Evolutionary conservation across 1,140 invertebrate genomes (phyloP), one percentile per base, ranked within the genome.

Genomic region (Anagrus nilaparvatae): DNA sequence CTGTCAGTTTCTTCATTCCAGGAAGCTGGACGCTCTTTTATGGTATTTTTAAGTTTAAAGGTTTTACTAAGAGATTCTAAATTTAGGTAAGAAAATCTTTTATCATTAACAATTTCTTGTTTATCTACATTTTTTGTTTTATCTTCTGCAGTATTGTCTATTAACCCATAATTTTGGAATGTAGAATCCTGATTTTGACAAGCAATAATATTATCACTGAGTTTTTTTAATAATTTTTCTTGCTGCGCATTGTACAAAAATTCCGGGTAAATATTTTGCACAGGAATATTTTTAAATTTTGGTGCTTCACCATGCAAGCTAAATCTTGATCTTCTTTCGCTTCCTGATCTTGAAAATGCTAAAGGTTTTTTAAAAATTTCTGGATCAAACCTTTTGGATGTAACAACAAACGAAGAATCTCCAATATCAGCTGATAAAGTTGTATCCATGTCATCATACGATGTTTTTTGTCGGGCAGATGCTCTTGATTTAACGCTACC

Each of bases 131-230:
- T 46, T 34, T 51, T 50, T 5, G 25, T 28, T 31, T 49, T 46
- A 3, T 37, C 30, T 4, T 16, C 28, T 21, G 29, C 5, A 8
- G 21, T 37, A 12, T 48, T 36, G 51, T 65, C 62, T 19, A 67
- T 61, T 3, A 59, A 48, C 12, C 65, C 65, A 45, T 67, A 67
- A 49, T 67, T 47, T 37, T 58, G 59, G 36, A 61, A 66, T 25
- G 51, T 64, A 0, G 60, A 58, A 9, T 52, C 46, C 28, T 56
- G 56, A 29, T 59, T 49, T 36, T 61, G 56, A 12, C 54, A 58
- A 24, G 50, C 54, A 19, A 54, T 36, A 31, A 65, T 62, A 38
- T 65, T 67, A 16, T 65, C 55, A 41, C 53, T 65, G 8, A 63
- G 43, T 40, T 60, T 59, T 33, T 50, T 54, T 0, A 65, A 20